A percentile compares a stretch with the other conserved stretches of the same genome.
Evolutionary conservation across 2,888 invertebrate species (phyloP).

Genomic region (Tanypteryx hageni): DNA sequence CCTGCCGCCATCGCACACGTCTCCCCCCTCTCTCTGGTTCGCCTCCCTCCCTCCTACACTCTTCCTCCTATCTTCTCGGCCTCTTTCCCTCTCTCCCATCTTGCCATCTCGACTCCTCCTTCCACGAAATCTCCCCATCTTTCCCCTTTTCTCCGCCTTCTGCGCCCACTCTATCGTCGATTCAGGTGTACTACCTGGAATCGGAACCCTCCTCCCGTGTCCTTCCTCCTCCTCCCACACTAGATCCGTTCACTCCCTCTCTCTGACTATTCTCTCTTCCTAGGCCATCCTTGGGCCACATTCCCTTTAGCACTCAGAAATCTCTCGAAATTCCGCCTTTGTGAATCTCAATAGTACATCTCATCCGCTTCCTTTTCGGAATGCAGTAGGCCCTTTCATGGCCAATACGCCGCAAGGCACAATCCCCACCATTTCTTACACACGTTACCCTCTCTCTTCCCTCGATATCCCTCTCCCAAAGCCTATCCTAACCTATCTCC

Average conservation of each 20-base stretch:
- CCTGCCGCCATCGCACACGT: background rate
- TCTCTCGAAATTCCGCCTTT: background rate
- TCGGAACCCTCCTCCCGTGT: background rate
- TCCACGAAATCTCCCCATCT: background rate
- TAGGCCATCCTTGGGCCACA: background rate
- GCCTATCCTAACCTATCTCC: background rate
- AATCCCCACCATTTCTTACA: background rate
- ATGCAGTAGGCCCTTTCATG: background rate
- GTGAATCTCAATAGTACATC: background rate
- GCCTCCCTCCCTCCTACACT: background rate
- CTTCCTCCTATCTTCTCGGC: background rate
- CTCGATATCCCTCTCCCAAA: background rate
- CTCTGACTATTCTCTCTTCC: too few relatives aligned
- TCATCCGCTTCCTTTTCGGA: background rate
- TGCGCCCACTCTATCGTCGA: background rate
- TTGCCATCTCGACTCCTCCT: background rate
- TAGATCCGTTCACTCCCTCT: too few relatives aligned
- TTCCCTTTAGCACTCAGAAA: background rate
- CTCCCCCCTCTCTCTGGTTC: background rate
- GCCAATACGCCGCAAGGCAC: background rate
- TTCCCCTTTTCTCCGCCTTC: background rate
- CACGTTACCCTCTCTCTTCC: background rate
- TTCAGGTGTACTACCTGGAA: background rate
- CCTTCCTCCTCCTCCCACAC: too few relatives aligned
- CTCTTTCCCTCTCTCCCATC: background rate